These are phyloP conservation scores for Harpalus rubripes DNA, from an alignment of 2,888 invertebrate species.

Conservation along the genomic window DNA sequence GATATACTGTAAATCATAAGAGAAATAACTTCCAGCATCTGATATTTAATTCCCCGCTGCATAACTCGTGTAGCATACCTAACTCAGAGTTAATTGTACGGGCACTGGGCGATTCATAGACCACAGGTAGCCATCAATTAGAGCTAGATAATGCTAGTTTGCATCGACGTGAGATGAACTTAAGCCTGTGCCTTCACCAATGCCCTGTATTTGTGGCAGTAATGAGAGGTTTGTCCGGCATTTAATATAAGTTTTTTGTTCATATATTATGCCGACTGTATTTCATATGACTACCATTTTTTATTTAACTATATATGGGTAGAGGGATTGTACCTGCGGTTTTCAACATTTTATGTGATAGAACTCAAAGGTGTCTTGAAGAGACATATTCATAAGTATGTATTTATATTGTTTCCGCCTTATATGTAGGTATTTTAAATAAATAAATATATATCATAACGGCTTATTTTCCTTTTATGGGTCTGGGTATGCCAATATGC, in stretches of 20 bases:
- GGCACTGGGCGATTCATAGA: constrained; percentile 58
- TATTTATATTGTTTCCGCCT: too few relatives aligned
- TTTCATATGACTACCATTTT: constrained; percentile 12
- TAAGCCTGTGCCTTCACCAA: constrained; percentile 31
- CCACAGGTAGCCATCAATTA: constrained; percentile 65
- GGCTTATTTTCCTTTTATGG: too few relatives aligned
- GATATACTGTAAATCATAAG: constrained; percentile 13
- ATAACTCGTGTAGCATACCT: constrained; percentile 31
- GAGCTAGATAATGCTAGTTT: constrained; percentile 61
- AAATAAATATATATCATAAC: too few relatives aligned
- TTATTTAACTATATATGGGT: constrained; percentile 22
- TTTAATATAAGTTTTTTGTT: constrained; percentile 60
- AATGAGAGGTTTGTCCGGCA: constrained; percentile 55
- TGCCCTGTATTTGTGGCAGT: constrained; percentile 51
- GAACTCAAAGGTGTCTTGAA: too few relatives aligned
- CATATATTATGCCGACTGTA: constrained; percentile 62
- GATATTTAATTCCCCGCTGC: constrained; percentile 30
- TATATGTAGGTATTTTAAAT: too few relatives aligned
- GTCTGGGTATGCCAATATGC: too few relatives aligned
- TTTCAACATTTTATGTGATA: neutral
- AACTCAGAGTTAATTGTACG: constrained; percentile 56
- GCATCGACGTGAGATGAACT: constrained; percentile 46
- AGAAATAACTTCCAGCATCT: constrained; percentile 29
- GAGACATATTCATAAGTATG: too few relatives aligned
- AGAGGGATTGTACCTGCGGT: neutral